phyloP scores from a whole-genome alignment of 2,797 vertebrate species.

The Adrianichthys oophorus region DNA sequence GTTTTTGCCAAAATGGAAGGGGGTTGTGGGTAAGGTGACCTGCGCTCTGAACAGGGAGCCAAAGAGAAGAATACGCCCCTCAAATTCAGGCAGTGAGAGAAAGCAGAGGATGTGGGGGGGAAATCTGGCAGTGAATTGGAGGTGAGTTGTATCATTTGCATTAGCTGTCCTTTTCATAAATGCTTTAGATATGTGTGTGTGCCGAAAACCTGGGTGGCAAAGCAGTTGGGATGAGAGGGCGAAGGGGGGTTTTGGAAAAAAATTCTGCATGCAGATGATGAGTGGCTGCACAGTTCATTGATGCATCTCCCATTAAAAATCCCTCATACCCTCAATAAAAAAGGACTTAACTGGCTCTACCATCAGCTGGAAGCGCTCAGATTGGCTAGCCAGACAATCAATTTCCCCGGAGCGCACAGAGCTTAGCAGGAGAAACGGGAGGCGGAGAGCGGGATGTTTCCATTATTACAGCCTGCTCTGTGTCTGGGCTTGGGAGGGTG shows the following conservation, averaged over 20 bases:
- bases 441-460: constrained; percentile 80
- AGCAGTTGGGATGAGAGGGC: constrained; percentile 45
- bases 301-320: constrained; percentile 82
- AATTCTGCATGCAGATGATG: constrained; percentile 72
- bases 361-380: constrained; percentile 82
- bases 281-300: constrained; percentile 79
- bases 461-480: constrained; percentile 80
- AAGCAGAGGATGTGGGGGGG: constrained; percentile 14
- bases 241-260: constrained; percentile 56
- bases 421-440: constrained; percentile 78
- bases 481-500: constrained; percentile 63
- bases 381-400: constrained; percentile 83
- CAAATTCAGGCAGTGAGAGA: constrained; percentile 38
- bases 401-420: constrained; percentile 80
- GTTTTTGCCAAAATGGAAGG: constrained; percentile 48
- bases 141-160: constrained; percentile 59
- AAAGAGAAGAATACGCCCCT: constrained; percentile 42
- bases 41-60: constrained; percentile 41
- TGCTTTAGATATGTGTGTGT: constrained; percentile 26
- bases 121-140: constrained; percentile 44
- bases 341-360: constrained; percentile 83
- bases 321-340: constrained; percentile 83
- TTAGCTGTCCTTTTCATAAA: constrained; percentile 44
- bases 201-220: constrained; percentile 22
- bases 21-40: constrained; percentile 58